Evolutionary conservation across 1,140 invertebrate species (phyloP).

Genomic region (Spodoptera litura): DNA sequence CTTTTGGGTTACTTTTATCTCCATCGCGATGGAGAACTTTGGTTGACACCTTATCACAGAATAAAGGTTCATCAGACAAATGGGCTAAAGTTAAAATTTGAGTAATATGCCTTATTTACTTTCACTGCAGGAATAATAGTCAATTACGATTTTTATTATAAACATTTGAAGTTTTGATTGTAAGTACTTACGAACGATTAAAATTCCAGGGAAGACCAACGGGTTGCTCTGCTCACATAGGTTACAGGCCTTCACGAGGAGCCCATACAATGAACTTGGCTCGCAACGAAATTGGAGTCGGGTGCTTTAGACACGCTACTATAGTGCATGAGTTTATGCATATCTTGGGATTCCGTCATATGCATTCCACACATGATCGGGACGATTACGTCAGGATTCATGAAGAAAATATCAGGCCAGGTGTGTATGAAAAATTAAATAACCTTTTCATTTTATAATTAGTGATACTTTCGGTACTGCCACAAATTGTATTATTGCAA

Average conservation of each 20-base stretch:
- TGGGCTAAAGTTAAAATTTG: no score
- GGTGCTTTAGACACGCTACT: conserved; percentile 84
- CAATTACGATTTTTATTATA: no score
- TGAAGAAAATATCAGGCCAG: conserved; percentile 88
- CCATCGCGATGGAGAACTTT: no score
- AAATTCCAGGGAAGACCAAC: conserved; percentile 70
- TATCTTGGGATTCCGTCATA: conserved; percentile 90
- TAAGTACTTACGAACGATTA: neutral
- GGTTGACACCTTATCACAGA: no score
- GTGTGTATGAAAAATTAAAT: conserved; percentile 49
- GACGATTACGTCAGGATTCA: conserved; percentile 90
- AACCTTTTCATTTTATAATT: no score
- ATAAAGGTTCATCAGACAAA: no score
- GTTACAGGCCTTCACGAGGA: conserved; percentile 71
- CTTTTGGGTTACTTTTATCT: no score
- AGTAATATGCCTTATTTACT: no score
- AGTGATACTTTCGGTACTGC: no score
- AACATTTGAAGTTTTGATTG: no score
- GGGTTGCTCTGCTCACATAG: conserved; percentile 86
- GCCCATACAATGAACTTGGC: conserved; percentile 84
- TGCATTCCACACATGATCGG: conserved; percentile 90
- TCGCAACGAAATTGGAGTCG: conserved; percentile 73
- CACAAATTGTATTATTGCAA: no score
- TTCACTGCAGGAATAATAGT: no score
- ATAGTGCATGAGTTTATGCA: conserved; percentile 91